A percentile compares a stretch with the other conserved stretches of the same genome.
Conservation (phyloP, 2,797 vertebrate species). For the Neoniphon sammara region DNA sequence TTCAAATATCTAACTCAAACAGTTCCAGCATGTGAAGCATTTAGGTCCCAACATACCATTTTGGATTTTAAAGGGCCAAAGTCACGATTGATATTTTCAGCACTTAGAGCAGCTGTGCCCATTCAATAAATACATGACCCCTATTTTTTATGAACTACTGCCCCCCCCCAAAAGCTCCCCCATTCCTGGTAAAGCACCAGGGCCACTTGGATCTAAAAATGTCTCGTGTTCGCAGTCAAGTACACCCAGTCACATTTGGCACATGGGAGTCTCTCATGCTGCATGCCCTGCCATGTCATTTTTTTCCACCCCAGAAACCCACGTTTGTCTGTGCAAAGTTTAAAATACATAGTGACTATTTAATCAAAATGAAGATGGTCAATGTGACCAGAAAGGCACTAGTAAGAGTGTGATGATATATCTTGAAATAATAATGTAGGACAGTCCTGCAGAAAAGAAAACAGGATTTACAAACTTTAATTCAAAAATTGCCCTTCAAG, state of each 20-base stretch:
- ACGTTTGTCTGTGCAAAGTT: slow-evolving; percentile 53
- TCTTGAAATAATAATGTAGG: neutral
- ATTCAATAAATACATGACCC: neutral
- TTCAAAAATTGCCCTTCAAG: neutral
- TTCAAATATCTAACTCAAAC: slow-evolving; percentile 43
- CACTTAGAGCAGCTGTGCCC: neutral
- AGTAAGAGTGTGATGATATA: too few relatives aligned
- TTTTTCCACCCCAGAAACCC: neutral
- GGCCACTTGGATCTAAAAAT: slow-evolving; percentile 46
- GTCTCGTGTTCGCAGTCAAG: slow-evolving; percentile 18
- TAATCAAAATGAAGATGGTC: neutral
- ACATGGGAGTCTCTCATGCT: slow-evolving; percentile 11
- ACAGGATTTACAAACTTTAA: neutral
- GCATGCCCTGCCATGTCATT: neutral
- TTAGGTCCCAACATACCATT: neutral
- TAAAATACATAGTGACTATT: slow-evolving; percentile 14
- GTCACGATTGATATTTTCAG: slow-evolving; percentile 12
- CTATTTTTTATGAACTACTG: slow-evolving; percentile 1
- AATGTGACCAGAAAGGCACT: neutral
- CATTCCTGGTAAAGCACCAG: slow-evolving; percentile 43
- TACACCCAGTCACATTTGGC: neutral
- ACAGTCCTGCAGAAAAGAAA: neutral
- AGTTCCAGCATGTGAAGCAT: neutral
- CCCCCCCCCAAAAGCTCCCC: slow-evolving; percentile 4
- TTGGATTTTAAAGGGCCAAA: neutral